Conservation (phyloP, 2,888 invertebrate species). For the Thysanoteuthis rhombus region DNA sequence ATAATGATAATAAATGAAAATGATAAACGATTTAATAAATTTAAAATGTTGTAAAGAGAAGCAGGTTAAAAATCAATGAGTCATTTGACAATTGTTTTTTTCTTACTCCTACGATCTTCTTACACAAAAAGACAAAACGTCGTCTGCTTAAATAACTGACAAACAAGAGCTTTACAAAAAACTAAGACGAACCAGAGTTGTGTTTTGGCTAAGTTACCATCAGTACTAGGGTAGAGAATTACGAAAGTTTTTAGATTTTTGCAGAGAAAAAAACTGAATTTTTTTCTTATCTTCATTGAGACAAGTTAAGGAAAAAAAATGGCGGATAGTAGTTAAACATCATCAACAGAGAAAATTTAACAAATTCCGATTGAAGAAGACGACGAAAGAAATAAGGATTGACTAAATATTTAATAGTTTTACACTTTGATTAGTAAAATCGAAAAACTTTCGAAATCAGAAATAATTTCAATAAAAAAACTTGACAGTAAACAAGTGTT, state of each 20-base stretch:
- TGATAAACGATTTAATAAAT: no score
- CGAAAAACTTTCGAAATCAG: neutral
- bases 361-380: neutral
- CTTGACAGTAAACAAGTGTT: neutral
- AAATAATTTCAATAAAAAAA: neutral
- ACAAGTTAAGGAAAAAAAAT: neutral
- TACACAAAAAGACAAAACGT: neutral
- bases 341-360: constrained; percentile 12
- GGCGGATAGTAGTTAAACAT: neutral
- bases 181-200: neutral
- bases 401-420: neutral
- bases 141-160: neutral
- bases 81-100: no score
- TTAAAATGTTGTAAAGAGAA: neutral
- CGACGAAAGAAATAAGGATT: neutral
- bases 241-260: neutral
- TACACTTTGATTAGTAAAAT: neutral
- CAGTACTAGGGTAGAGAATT: neutral
- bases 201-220: neutral
- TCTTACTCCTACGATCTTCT: no score
- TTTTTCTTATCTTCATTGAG: neutral
- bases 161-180: neutral
- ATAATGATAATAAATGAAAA: no score
- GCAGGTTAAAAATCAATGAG: no score
- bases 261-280: neutral